Base-by-base conservation (phyloP, 2,888 invertebrate genomes). In the Alloplasta piceator region DNA sequence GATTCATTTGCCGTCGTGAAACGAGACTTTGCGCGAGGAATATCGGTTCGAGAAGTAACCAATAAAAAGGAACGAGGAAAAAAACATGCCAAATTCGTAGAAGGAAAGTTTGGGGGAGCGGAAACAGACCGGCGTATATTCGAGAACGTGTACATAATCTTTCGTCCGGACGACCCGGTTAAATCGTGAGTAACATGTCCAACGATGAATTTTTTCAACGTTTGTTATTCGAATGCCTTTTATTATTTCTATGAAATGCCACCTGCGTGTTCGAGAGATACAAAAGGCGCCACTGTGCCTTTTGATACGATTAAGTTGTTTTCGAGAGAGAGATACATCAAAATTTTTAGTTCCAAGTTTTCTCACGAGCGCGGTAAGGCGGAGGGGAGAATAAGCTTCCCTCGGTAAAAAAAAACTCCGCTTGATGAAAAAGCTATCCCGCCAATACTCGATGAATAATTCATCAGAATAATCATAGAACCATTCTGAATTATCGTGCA, bases 171-270 rank as follows among this genome's bases (percentile, higher is more conserved):
- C 38, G 16, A 64, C 48, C 26, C 66, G 76, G 68, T 66, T 60
- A 71, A 39, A 43, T 36, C 43, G 80, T 80, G 68, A 80, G 80
- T 80, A 80, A 5, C 55, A 39, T 26, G 26, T 52, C 36, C 55
- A 16, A 41, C 7, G 9, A 10, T 52, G 50, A 41, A 43, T 5
- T 55, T 50, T 26, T 48, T 26, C 3, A 26, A 26, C 3, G 1
- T 26, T 26, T 26, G 26, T 26, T 14, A 55, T 36, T 12, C 26
- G 26, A 26, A 39, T 61, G 26, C 26, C 26, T 48, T 56, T 77
- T 61, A 55, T 12, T 26, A 3, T 39, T 6, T n/a, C 5, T 5
- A 36, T 14, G 46, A 7, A 38, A 50, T 48, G 60, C 39, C 50
- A 14, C 67, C 26, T 26, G 26, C 26, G 1, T 26, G 26, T 26